Conservation (phyloP, 2,888 invertebrate species). For the Calameuta pallipes region DNA sequence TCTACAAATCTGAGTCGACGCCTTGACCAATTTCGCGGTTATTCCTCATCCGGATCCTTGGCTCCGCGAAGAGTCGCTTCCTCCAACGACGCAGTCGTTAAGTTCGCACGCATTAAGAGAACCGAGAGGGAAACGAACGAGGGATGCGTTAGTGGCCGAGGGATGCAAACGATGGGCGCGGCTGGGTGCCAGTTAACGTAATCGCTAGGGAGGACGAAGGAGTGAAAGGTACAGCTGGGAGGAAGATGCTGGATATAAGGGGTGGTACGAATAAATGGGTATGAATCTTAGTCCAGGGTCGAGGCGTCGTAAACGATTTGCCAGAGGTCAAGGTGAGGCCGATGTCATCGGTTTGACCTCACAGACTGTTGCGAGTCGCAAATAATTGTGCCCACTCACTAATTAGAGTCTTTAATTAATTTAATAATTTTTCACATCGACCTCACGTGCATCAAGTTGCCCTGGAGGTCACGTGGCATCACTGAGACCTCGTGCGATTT, state of each 20-base stretch:
- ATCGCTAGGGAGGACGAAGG: background rate
- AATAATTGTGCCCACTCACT: too few relatives aligned
- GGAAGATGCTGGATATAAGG: background rate
- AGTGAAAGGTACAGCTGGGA: slow-evolving; percentile 7
- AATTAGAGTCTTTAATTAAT: too few relatives aligned
- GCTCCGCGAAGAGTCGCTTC: slow-evolving; percentile 29
- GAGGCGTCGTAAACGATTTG: background rate
- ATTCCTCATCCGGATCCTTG: slow-evolving; percentile 8
- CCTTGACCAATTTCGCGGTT: slow-evolving; percentile 12
- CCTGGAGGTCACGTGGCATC: too few relatives aligned
- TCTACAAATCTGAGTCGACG: too few relatives aligned
- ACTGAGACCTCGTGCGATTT: too few relatives aligned
- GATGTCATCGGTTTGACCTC: too few relatives aligned
- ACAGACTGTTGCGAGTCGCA: too few relatives aligned
- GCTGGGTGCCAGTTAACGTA: background rate
- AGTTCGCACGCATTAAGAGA: slow-evolving; percentile 24
- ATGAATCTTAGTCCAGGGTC: background rate
- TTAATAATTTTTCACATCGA: too few relatives aligned
- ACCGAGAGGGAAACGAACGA: slow-evolving; percentile 11
- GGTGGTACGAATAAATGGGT: background rate
- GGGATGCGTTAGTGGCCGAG: background rate
- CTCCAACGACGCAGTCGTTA: slow-evolving; percentile 34
- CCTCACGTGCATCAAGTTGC: too few relatives aligned
- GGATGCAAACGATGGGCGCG: background rate
- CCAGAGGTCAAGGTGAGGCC: background rate